These are phyloP conservation scores for Microctenopoma steveboyesi DNA, from an alignment of 2,797 vertebrate genomes.

Conservation along the genomic window DNA sequence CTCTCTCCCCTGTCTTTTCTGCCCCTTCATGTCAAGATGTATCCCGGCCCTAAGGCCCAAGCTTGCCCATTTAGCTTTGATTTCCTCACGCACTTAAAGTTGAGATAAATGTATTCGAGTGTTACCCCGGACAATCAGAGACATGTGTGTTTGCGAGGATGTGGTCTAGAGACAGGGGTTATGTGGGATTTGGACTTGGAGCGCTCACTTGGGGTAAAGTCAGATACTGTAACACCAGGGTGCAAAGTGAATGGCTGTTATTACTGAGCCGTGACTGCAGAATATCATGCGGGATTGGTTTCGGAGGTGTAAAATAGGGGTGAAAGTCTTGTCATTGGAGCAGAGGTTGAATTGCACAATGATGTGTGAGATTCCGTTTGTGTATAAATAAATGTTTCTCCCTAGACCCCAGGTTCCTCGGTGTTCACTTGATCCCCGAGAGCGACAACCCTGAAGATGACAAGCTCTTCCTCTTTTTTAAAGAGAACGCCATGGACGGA, in stretches of 20 bases:
- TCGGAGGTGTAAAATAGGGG: conserved; percentile 66
- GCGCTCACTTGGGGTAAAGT: conserved; percentile 52
- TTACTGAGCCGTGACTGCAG: conserved; percentile 63
- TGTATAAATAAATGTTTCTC: neutral
- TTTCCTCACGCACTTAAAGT: conserved; percentile 59
- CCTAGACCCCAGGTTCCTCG: conserved; percentile 93
- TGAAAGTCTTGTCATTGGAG: conserved; percentile 48
- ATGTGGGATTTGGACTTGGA: conserved; percentile 69
- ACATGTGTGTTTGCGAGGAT: conserved; percentile 76
- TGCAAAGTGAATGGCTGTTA: conserved; percentile 64
- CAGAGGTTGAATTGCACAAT: conserved; percentile 38
- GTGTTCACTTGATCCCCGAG: conserved; percentile 93
- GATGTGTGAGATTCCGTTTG: conserved; percentile 1
- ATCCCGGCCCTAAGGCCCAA: conserved; percentile 37
- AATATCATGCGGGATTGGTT: conserved; percentile 59
- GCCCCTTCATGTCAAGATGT: conserved; percentile 21
- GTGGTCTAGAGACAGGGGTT: conserved; percentile 62
- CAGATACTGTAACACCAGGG: conserved; percentile 63
- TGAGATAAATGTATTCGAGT: conserved; percentile 63
- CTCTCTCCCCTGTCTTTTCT: conserved; percentile 22
- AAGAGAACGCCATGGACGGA: conserved; percentile 97
- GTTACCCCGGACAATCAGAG: conserved; percentile 63
- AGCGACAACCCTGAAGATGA: conserved; percentile 98
- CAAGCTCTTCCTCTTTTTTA: conserved; percentile 99
- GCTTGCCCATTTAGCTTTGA: conserved; percentile 56